A percentile compares a stretch with the other conserved stretches of the same genome.
Conservation (phyloP, 1,140 invertebrate species). For the Parapsyche elsis region DNA sequence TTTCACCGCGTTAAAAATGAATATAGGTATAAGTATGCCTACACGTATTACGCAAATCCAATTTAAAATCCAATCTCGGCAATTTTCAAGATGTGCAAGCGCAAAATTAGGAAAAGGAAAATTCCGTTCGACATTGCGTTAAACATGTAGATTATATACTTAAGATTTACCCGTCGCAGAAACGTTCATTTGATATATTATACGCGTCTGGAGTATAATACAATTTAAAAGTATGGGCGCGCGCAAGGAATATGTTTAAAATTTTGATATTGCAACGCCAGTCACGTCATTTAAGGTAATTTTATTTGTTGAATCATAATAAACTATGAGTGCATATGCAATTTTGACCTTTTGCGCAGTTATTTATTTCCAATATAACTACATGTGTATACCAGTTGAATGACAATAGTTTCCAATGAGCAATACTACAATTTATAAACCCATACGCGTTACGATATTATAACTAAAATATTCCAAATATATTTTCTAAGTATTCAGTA, state of each 20-base stretch:
- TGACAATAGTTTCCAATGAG: no score
- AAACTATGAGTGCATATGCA: background rate
- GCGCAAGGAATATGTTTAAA: background rate
- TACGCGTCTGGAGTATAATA: background rate
- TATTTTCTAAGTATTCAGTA: no score
- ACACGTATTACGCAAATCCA: constrained; percentile 36
- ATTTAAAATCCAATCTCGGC: constrained; percentile 53
- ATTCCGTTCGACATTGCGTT: background rate
- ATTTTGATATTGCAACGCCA: background rate
- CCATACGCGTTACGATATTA: no score
- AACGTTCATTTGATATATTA: background rate
- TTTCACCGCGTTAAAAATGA: background rate
- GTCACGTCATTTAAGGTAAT: background rate
- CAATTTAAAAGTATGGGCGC: background rate
- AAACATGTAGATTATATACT: background rate
- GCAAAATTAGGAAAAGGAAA: constrained; percentile 31
- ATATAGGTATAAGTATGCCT: background rate
- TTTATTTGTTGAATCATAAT: constrained; percentile 6
- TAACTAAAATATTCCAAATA: no score
- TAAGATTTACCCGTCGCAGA: background rate
- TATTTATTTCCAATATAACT: no score
- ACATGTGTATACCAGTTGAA: no score
- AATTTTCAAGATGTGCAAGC: constrained; percentile 38
- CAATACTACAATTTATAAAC: no score
- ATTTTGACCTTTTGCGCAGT: background rate